These are phyloP conservation scores for Ptychodera flava DNA, from an alignment of 35 echinoderm and acorn worm genomes.

Conservation along the genomic window DNA sequence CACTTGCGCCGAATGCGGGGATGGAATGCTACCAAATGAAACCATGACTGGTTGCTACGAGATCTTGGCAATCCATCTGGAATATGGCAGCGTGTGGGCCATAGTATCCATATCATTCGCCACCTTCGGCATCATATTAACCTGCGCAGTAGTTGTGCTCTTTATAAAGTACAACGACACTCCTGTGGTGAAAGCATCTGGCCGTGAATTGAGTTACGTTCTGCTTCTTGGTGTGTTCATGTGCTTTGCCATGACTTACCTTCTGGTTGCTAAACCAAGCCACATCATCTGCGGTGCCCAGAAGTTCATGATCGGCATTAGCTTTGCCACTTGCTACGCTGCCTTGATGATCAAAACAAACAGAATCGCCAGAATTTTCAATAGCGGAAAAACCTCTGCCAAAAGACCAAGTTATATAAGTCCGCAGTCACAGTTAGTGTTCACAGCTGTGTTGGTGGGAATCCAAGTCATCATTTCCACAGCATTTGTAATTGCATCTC, in stretches of 20 bases:
- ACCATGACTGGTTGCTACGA: background rate
- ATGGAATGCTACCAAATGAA: background rate
- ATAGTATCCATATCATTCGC: background rate
- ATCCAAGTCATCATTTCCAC: background rate
- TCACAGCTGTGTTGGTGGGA: background rate
- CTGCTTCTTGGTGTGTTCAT: slow-evolving; percentile 6
- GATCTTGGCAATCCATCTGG: background rate
- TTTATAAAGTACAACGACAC: slow-evolving; percentile 21
- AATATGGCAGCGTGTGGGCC: background rate
- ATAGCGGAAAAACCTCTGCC: background rate
- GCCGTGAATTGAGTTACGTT: slow-evolving; percentile 10
- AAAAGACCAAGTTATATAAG: slow-evolving; percentile 9
- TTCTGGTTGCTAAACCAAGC: background rate
- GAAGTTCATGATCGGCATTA: background rate
- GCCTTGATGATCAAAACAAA: slow-evolving; percentile 20
- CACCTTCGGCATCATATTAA: slow-evolving; percentile 3
- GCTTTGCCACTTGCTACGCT: slow-evolving; percentile 3
- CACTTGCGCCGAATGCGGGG: background rate
- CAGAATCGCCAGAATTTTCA: slow-evolving; percentile 7
- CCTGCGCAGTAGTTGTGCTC: background rate
- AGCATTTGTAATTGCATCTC: background rate
- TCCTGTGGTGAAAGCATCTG: slow-evolving; percentile 9
- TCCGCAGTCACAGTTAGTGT: background rate
- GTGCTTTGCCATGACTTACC: background rate
- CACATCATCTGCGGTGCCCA: background rate